phyloP scores from a whole-genome alignment of 2,797 vertebrate species.

The Chelon labrosus region DNA sequence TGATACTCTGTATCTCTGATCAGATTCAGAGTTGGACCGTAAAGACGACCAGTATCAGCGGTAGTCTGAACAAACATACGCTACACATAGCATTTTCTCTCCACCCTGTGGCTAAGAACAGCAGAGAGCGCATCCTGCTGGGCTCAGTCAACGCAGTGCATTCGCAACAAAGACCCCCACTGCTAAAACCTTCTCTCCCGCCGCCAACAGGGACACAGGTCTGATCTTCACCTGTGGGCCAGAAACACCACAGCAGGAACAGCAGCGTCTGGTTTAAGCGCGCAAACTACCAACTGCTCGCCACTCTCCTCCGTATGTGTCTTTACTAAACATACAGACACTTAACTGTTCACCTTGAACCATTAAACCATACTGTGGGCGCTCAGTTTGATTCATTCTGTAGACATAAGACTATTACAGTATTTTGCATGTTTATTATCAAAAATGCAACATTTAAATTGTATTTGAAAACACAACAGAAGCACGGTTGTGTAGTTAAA shows the following conservation, averaged over 20 bases:
- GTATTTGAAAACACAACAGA: constrained; percentile 52
- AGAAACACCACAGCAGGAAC: constrained; percentile 31
- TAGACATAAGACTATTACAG: constrained; percentile 31
- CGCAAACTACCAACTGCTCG: neutral
- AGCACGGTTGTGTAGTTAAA: constrained; percentile 60
- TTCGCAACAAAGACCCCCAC: constrained; percentile 61
- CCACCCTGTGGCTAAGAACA: constrained; percentile 18
- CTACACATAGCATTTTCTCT: neutral
- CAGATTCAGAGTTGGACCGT: neutral
- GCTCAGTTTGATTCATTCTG: constrained; percentile 21
- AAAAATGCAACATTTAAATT: constrained; percentile 55
- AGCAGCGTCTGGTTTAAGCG: constrained; percentile 38
- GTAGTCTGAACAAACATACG: neutral
- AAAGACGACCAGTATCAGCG: neutral
- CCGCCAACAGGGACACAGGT: constrained; percentile 38
- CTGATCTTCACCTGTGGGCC: constrained; percentile 59
- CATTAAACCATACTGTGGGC: neutral
- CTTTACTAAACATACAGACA: neutral
- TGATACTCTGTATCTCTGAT: too few species aligned
- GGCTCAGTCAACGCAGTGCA: constrained; percentile 45
- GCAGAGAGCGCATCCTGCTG: constrained; percentile 45
- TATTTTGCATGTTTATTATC: constrained; percentile 58
- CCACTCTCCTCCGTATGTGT: neutral
- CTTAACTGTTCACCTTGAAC: constrained; percentile 3
- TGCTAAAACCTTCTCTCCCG: constrained; percentile 51